Base-by-base conservation (phyloP, 2,797 vertebrate species). In the Threskiornis aethiopicus region DNA sequence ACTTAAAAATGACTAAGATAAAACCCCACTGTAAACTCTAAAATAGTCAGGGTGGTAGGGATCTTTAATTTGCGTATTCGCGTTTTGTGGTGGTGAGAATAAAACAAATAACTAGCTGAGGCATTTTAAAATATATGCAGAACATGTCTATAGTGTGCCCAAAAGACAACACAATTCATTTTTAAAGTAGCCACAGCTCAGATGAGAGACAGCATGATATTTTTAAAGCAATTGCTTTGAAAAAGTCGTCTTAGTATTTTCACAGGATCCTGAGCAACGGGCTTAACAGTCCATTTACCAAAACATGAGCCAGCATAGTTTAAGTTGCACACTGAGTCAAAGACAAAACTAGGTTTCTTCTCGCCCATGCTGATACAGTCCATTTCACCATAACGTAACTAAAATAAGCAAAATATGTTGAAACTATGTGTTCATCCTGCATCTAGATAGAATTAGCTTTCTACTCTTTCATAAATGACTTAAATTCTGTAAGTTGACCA, bases 271-370 rank as follows among this genome's bases (percentile, higher is more conserved):
- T 35, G 10, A 35, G 33, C 29, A 78, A 75, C 0, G 1, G n/a
- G 17, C 3, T 2, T 8, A 65, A 28, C 5, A 46, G 21, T 5
- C 24, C 10, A 2, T 31, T 54, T 2, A 2, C 9, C 4, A 6
- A 49, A 87, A 52, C 9, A 3, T 4, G 3, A 80, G 28, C 8
- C 22, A 75, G 7, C 1, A 3, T 5, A 18, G 17, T 6, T 80
- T 14, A 52, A 55, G 4, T 69, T 5, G 4, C 4, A 28, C 17
- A 14, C 5, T 2, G 13, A 54, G 5, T 19, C 20, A 31, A 59
- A 79, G 33, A 20, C 3, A 54, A 57, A 71, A 5, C 4, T 3
- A 7, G 5, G 14, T 41, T 77, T 66, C 47, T 54, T 71, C 51
- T 47, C 6, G 7, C 3, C 19, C 16, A 5, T 6, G 11, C 28